Percentiles rank a stretch among this genome's conserved stretches.
Conservation (phyloP, 2,113 vertebrate genomes). For the Brachirus orientalis region DNA sequence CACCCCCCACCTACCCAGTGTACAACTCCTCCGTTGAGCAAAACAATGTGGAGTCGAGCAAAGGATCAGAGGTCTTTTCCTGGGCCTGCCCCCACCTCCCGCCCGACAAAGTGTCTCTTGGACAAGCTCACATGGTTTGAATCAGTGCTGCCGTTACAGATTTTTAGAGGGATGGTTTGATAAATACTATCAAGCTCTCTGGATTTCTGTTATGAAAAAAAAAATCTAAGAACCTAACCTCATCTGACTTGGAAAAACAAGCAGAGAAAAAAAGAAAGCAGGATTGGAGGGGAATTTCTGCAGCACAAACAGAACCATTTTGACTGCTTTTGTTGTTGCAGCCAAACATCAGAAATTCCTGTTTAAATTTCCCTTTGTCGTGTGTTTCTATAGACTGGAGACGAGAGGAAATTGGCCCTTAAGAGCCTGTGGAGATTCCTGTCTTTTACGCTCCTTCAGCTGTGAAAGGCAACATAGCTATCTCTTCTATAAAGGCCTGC, state of each 20-base stretch:
- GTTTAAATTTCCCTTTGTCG: constrained; percentile 61
- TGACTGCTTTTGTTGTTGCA: constrained; percentile 42
- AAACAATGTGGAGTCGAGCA: constrained; percentile 71
- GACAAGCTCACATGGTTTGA: constrained; percentile 79
- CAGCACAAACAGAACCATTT: too few species aligned
- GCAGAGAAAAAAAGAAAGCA: background rate
- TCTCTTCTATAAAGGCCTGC: constrained; percentile 49
- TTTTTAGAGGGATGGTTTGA: constrained; percentile 51
- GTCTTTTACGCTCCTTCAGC: constrained; percentile 66
- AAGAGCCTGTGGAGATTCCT: constrained; percentile 72
- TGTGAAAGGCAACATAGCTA: constrained; percentile 75
- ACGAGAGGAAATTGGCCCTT: constrained; percentile 76
- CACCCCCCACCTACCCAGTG: background rate
- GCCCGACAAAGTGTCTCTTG: constrained; percentile 34
- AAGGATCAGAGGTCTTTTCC: constrained; percentile 80
- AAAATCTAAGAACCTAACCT: constrained; percentile 31
- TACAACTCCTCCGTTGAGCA: constrained; percentile 53
- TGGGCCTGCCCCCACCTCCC: constrained; percentile 65
- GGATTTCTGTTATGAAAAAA: constrained; percentile 15
- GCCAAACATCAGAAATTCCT: constrained; percentile 55
- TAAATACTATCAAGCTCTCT: constrained; percentile 51
- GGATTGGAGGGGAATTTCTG: too few species aligned
- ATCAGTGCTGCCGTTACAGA: constrained; percentile 76
- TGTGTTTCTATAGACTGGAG: constrained; percentile 56
- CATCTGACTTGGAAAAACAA: constrained; percentile 37